Base-by-base conservation (phyloP, 2,113 vertebrate genomes). In the Piprites chloris region DNA sequence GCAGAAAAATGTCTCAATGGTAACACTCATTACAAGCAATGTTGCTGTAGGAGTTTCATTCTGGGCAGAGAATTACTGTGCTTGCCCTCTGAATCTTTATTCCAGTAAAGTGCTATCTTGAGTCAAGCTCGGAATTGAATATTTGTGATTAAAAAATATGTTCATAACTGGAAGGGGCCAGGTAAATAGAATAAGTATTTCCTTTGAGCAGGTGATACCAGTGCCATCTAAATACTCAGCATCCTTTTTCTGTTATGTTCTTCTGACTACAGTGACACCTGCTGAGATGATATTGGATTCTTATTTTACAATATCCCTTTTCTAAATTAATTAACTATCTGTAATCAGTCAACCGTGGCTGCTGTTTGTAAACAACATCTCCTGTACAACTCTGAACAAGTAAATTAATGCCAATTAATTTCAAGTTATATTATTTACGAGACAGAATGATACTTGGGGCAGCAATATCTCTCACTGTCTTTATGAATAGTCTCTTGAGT, bases 261-360 rank as follows among this genome's bases (percentile, higher is more conserved):
- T 96, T 87, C 96, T 92, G 91, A 89, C 66, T 93, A 71, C 89
- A 94, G 77, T 96, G 96, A 96, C 93, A 97, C 82, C 95, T 97
- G 81, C 97, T 97, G 97, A 97, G 90, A 90, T 91, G 71, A 49
- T 72, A 89, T 59, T 94, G 84, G 75, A 91, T 93, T 95, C 65
- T 94, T 87, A 59, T 87, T 97, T 93, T 92, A 81, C 78, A 93
- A 74, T 87, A 96, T 55, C 16, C 65, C 93, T 96, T 97, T 90
- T 83, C 88, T 84, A 93, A 96, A 96, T 95, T 97, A 98, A 96
- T 97, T 97, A 82, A 84, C 63, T 74, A 59, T 92, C 84, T 18
- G 20, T 58, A 96, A 94, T 96, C 96, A 96, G 87, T 84, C 92
- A 96, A 75, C 85, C 88, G 32, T 87, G 65, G 69, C 89, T 96